phyloP scores from a whole-genome alignment of 2,797 vertebrate genomes.

The Acanthurus lineatus region DNA sequence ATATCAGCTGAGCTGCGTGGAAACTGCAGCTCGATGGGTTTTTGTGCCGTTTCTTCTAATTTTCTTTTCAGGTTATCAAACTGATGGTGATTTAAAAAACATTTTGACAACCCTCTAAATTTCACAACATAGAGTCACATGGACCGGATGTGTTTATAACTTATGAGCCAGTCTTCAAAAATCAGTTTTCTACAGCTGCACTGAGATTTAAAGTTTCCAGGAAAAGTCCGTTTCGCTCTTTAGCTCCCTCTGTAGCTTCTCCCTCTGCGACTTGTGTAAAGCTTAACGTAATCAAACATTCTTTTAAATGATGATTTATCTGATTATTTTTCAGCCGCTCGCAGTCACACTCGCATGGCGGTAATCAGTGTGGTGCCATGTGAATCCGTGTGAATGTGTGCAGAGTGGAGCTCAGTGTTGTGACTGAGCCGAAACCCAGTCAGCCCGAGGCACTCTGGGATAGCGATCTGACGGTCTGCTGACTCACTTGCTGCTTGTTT shows the following conservation, averaged over 20 bases:
- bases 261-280: not conserved
- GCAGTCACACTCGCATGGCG: not conserved
- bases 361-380: not conserved
- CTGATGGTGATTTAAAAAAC: not conserved
- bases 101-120: not conserved
- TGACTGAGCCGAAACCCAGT: slow-evolving; percentile 15
- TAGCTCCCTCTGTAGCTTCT: not conserved
- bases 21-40: no score
- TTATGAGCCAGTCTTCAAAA: not conserved
- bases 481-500: slow-evolving; percentile 59
- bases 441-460: slow-evolving; percentile 51
- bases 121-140: not conserved
- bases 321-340: not conserved
- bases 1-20: no score
- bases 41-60: no score
- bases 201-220: not conserved
- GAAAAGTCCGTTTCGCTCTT: not conserved
- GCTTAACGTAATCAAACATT: not conserved
- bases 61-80: not conserved
- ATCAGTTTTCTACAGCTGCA: not conserved
- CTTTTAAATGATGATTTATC: not conserved
- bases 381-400: not conserved
- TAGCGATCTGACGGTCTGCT: slow-evolving; percentile 67
- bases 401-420: not conserved
- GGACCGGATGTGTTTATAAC: not conserved